Conservation (phyloP, 2,797 vertebrate species). For the Coregonus sp. region DNA sequence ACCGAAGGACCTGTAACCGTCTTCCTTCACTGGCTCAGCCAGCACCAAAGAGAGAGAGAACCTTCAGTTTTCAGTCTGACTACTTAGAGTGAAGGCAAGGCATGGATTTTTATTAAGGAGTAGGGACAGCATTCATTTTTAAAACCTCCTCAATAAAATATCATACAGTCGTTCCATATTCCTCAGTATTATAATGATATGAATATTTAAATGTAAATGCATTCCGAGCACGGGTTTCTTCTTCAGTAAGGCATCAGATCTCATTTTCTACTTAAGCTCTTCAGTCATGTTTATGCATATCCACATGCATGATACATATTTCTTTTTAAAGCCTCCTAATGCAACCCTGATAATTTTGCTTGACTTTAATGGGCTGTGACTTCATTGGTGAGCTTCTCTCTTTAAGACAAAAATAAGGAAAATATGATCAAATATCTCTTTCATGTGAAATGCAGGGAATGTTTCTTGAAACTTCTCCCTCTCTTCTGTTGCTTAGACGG, state of each 20-base stretch:
- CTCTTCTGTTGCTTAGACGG: slow-evolving; percentile 40
- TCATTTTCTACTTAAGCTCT: slow-evolving; percentile 87
- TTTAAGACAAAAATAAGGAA: slow-evolving; percentile 74
- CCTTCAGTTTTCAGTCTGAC: slow-evolving; percentile 54
- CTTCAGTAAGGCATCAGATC: slow-evolving; percentile 81
- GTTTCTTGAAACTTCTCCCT: slow-evolving; percentile 75
- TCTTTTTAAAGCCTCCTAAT: slow-evolving; percentile 77
- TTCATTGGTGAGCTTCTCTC: slow-evolving; percentile 70
- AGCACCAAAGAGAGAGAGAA: slow-evolving; percentile 53
- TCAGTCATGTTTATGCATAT: slow-evolving; percentile 86
- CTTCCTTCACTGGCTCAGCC: slow-evolving; percentile 43
- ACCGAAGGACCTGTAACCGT: slow-evolving; percentile 48
- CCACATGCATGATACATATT: slow-evolving; percentile 86
- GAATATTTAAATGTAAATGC: slow-evolving; percentile 89
- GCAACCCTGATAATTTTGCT: slow-evolving; percentile 78
- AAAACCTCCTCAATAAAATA: slow-evolving; percentile 89
- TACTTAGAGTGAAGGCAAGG: slow-evolving; percentile 67
- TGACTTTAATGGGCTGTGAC: slow-evolving; percentile 80
- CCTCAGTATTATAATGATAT: slow-evolving; percentile 90
- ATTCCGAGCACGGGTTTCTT: slow-evolving; percentile 73
- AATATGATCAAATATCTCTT: slow-evolving; percentile 76
- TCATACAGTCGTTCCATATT: slow-evolving; percentile 85
- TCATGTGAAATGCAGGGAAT: slow-evolving; percentile 75
- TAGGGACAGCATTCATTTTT: slow-evolving; percentile 86
- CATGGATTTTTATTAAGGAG: slow-evolving; percentile 82